These are phyloP conservation scores for Syrrhaptes paradoxus DNA, from an alignment of 2,113 vertebrate species.

Conservation along the genomic window DNA sequence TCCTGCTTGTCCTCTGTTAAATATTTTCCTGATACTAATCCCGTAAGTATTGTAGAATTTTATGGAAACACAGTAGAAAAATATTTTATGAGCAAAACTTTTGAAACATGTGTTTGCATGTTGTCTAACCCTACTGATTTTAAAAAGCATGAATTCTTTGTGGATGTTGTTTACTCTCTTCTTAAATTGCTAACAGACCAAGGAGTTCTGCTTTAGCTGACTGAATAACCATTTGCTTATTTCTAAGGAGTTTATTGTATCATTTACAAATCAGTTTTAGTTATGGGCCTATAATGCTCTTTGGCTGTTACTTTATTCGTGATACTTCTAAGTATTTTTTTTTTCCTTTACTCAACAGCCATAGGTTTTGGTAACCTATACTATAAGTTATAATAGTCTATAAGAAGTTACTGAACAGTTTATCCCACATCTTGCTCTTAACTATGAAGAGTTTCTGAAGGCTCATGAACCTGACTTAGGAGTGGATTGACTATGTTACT, in stretches of 20 bases:
- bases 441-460: not conserved
- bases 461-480: not conserved
- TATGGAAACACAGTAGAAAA: not conserved
- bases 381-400: not conserved
- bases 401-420: not conserved
- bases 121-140: not conserved
- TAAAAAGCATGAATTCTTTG: not conserved
- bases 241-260: not conserved
- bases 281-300: not conserved
- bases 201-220: not conserved
- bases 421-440: not conserved
- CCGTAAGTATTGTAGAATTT: not conserved
- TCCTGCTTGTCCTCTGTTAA: not conserved
- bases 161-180: not conserved
- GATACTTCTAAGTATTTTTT: not conserved
- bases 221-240: not conserved
- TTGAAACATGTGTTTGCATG: not conserved
- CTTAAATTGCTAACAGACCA: not conserved
- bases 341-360: not conserved
- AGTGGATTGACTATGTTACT: not conserved
- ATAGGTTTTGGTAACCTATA: not conserved
- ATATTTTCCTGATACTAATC: not conserved
- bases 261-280: not conserved
- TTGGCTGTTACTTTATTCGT: not conserved
- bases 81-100: not conserved